Conservation (phyloP, 2,797 vertebrate species). For the Spizella passerina region DNA sequence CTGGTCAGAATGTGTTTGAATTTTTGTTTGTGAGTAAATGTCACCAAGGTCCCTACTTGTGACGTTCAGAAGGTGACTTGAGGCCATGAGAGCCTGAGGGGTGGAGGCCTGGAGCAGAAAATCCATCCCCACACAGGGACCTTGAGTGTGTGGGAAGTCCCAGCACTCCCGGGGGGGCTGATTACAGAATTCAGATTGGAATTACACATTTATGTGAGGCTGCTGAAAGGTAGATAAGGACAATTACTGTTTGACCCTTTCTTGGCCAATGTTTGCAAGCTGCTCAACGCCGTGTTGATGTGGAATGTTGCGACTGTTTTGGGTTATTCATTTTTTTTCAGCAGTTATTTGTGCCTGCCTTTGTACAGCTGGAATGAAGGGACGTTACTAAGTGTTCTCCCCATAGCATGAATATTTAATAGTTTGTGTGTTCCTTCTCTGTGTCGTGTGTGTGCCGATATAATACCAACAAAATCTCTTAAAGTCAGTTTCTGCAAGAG, state of each 20-base stretch:
- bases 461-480: background rate
- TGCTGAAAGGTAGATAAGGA: background rate
- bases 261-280: background rate
- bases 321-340: background rate
- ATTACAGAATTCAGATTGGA: background rate
- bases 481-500: background rate
- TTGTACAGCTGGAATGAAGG: background rate
- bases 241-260: background rate
- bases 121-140: background rate
- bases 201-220: background rate
- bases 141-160: background rate
- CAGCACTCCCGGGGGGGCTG: background rate
- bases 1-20: background rate
- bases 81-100: fast-evolving
- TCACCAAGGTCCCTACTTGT: background rate
- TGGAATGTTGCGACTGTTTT: background rate
- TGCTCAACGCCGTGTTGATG: background rate
- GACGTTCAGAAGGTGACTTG: background rate
- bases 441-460: background rate
- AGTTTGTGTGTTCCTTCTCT: background rate
- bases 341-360: background rate
- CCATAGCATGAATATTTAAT: conserved; percentile 31
- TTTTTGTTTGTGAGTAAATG: background rate
- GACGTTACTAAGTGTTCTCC: background rate
- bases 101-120: background rate